Evolutionary conservation across 2,888 invertebrate genomes (phyloP).

Genomic region (Nyleta sp.): DNA sequence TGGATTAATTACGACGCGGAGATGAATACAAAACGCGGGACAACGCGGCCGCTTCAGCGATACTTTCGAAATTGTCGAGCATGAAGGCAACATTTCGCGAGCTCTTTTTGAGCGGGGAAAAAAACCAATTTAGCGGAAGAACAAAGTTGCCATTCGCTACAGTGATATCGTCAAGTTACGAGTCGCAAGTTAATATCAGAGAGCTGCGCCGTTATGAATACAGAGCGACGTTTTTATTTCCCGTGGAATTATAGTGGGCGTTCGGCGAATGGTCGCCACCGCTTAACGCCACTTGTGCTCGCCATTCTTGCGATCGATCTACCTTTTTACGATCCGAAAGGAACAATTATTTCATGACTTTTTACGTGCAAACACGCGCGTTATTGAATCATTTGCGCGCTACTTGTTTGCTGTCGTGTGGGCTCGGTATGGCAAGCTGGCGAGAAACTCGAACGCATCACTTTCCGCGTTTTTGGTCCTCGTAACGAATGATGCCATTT

Average conservation of each 20-base stretch:
- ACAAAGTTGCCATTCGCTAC: conserved; percentile 55
- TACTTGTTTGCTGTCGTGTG: conserved; percentile 1
- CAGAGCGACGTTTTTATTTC: conserved; percentile 69
- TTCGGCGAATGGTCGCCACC: conserved; percentile 57
- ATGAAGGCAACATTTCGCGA: conserved; percentile 45
- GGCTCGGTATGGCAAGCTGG: neutral
- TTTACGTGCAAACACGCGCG: conserved; percentile 32
- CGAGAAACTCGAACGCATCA: neutral
- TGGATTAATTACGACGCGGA: conserved; percentile 25
- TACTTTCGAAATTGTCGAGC: conserved; percentile 41
- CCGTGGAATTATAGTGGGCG: conserved; percentile 64
- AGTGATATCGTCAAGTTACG: conserved; percentile 61
- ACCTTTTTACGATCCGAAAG: conserved; percentile 48
- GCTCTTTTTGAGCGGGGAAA: conserved; percentile 25
- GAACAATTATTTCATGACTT: conserved; percentile 55
- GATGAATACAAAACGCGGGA: conserved; percentile 29
- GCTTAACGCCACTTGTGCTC: conserved; percentile 52
- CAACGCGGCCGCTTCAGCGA: neutral
- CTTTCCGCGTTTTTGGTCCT: too few relatives aligned
- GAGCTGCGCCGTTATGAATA: conserved; percentile 62
- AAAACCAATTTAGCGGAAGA: conserved; percentile 59
- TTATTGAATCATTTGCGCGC: conserved; percentile 39
- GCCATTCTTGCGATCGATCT: conserved; percentile 44
- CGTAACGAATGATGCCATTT: too few relatives aligned
- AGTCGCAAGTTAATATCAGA: conserved; percentile 70